A percentile compares a stretch with the other conserved stretches of the same genome.
These are phyloP conservation scores for Drosophila kuntzei DNA, from an alignment of 2,888 invertebrate genomes.

Conservation along the genomic window DNA sequence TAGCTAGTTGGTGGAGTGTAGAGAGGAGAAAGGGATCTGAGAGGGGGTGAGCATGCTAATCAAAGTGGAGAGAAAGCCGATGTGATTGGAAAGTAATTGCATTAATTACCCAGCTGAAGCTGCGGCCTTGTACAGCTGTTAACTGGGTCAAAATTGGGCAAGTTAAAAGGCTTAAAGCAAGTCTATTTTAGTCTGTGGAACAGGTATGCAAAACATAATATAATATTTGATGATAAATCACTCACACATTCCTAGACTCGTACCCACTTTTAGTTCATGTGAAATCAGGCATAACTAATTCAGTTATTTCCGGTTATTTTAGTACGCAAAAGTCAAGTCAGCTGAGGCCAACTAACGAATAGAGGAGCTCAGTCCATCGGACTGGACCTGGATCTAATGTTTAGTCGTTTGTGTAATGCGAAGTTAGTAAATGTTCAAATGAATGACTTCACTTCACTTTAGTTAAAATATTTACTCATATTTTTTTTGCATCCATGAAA, in stretches of 20 bases:
- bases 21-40: neutral
- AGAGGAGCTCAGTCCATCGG: neutral
- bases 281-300: slow-evolving; percentile 78
- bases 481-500: slow-evolving; percentile 35
- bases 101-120: slow-evolving; percentile 51
- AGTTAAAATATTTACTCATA: slow-evolving; percentile 80
- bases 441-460: slow-evolving; percentile 77
- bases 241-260: slow-evolving; percentile 12
- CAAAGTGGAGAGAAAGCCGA: slow-evolving; percentile 44
- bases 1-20: neutral
- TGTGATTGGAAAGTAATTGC: slow-evolving; percentile 73
- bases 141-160: slow-evolving; percentile 43
- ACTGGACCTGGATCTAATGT: slow-evolving; percentile 46
- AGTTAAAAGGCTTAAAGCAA: slow-evolving; percentile 12
- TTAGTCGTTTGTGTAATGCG: slow-evolving; percentile 76
- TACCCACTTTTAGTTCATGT: slow-evolving; percentile 14
- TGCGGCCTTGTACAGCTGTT: slow-evolving; percentile 29
- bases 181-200: neutral
- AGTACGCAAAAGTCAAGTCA: slow-evolving; percentile 70
- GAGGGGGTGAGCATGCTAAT: slow-evolving; percentile 31
- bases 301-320: slow-evolving; percentile 78
- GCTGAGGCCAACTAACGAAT: slow-evolving; percentile 34
- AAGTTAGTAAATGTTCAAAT: slow-evolving; percentile 78
- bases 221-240: slow-evolving; percentile 41
- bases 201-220: slow-evolving; percentile 43